Evolutionary conservation across 2,113 vertebrate species (phyloP).

Genomic region (Apteryx mantelli): DNA sequence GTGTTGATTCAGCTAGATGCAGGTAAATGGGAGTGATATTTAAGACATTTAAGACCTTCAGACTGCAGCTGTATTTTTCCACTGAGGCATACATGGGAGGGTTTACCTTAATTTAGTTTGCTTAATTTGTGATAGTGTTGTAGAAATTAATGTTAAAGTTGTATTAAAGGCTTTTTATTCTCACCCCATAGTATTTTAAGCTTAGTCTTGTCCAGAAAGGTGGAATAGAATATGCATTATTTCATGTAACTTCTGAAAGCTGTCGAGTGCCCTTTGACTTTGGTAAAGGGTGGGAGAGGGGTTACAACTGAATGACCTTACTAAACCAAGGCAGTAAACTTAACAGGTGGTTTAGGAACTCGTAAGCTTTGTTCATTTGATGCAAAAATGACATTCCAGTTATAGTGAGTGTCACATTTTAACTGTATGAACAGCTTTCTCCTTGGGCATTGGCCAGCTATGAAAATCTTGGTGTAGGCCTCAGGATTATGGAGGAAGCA

Average conservation of each 20-base stretch:
- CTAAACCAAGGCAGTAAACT: not conserved
- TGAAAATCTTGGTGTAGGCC: not conserved
- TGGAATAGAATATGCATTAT: not conserved
- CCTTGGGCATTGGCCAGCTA: not conserved
- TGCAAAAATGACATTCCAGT: not conserved
- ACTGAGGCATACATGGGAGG: not conserved
- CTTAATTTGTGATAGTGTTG: not conserved
- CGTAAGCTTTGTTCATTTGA: not conserved
- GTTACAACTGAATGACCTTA: not conserved
- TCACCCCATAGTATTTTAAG: not conserved
- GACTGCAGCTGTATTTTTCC: not conserved
- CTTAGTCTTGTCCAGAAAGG: not conserved
- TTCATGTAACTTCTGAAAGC: not conserved
- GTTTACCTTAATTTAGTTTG: not conserved
- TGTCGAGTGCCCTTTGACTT: not conserved
- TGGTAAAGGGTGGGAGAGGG: not conserved
- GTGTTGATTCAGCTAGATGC: not conserved
- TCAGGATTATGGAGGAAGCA: not conserved
- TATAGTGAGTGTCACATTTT: not conserved
- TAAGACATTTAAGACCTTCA: not conserved
- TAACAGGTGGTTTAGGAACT: too few species aligned
- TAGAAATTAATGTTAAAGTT: not conserved
- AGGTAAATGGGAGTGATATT: not conserved
- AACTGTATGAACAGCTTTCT: not conserved
- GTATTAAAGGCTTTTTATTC: not conserved